Conservation (phyloP, 2,113 vertebrate species). For the Picathartes gymnocephalus region DNA sequence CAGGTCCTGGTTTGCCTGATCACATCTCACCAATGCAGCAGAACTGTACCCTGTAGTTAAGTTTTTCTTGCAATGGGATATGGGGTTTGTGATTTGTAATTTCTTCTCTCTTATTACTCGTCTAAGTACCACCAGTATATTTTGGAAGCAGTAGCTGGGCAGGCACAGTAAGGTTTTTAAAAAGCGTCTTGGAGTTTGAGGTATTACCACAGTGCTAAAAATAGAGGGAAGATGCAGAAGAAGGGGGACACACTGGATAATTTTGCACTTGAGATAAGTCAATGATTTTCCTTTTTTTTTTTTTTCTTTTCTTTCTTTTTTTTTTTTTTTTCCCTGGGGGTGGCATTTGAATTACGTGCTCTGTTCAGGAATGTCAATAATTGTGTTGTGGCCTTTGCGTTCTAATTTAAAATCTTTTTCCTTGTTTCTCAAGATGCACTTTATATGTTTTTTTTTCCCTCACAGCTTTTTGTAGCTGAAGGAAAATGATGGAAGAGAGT, state of each 20-base stretch:
- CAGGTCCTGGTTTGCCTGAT: neutral
- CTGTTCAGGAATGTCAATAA: neutral
- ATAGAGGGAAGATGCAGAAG: neutral
- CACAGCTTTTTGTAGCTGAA: slow-evolving; percentile 29
- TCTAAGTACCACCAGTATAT: neutral
- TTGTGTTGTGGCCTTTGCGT: neutral
- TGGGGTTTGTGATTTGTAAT: neutral
- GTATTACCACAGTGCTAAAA: neutral
- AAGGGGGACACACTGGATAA: neutral
- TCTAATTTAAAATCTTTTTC: neutral
- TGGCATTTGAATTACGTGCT: neutral
- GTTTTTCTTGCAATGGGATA: neutral
- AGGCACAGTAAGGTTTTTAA: neutral
- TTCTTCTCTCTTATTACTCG: neutral
- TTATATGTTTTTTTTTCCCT: neutral
- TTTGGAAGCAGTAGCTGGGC: neutral
- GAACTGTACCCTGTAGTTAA: neutral
- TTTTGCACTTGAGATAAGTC: neutral
- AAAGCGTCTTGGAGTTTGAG: neutral
- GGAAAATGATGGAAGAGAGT: slow-evolving; percentile 98
- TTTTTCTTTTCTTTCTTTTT: too few species aligned
- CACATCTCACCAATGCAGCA: neutral
- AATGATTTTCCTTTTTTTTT: neutral
- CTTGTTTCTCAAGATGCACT: neutral
- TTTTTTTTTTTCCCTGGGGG: neutral